Conservation (phyloP, 2,797 vertebrate genomes). For the Mionectes olivaceus region DNA sequence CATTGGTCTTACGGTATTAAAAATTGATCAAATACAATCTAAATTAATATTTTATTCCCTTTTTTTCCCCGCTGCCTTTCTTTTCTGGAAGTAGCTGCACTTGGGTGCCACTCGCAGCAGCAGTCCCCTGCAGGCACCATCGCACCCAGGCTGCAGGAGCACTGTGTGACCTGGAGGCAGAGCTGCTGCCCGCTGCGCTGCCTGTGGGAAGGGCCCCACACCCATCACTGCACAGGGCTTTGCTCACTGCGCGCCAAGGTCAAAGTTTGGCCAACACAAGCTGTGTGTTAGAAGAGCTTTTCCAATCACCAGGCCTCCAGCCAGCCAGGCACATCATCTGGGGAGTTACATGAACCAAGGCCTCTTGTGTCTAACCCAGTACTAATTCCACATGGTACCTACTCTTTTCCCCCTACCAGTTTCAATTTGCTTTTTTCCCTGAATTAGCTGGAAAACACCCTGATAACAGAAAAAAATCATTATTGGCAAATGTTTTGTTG, state of each 20-base stretch:
- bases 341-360: neutral
- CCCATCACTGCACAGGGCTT: neutral
- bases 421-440: neutral
- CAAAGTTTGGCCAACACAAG: neutral
- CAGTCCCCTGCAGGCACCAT: neutral
- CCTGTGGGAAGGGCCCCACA: neutral
- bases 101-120: fast-evolving
- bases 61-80: neutral
- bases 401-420: neutral
- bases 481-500: neutral
- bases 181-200: fast-evolving
- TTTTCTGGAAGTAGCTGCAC: neutral
- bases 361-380: fast-evolving
- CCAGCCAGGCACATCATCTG: fast-evolving
- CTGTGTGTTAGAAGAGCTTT: neutral
- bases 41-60: slow-evolving; percentile 37
- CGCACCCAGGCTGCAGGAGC: neutral
- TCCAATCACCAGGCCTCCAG: neutral
- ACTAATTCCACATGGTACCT: neutral
- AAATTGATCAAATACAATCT: slow-evolving; percentile 15
- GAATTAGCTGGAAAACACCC: neutral
- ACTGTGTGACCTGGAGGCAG: fast-evolving
- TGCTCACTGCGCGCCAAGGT: neutral
- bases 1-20: neutral
- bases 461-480: neutral